Evolutionary conservation across 2,888 invertebrate genomes (phyloP), one percentile per base, ranked within the genome.

Genomic region (Mimachlamys varia): DNA sequence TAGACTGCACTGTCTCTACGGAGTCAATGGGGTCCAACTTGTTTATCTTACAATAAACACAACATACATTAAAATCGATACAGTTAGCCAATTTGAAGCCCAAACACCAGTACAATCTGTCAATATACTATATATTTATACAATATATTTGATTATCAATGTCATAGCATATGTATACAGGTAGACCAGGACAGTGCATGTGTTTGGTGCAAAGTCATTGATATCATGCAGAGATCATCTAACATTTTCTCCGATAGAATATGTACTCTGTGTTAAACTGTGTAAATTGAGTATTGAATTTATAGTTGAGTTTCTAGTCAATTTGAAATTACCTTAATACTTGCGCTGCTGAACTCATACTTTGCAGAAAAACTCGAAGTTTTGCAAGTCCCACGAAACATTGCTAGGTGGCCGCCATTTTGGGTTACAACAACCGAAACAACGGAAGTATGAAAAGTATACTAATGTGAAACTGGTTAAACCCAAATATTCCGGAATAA

Each of bases 321-420:
- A 12, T n/a, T n/a, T 89, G 33, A 53, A 89, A 53, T 5, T 93
- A 94, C 94, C 94, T 94, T 91, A 94, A 91, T 92, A 94, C 94
- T 92, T 94, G 94, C 93, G 94, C 93, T 92, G 94, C 94, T 92
- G 94, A 94, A 93, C 94, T 94, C 94, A 94, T 94, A 90, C 89
- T 94, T 93, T 92, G 90, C 92, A 91, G 93, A 93, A 92, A 93
- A 93, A 93, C 91, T 90, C 92, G 91, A 91, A 90, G 91, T 92
- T 92, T 92, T 92, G 92, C 62, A 91, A 89, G 93, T 90, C 91
- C 93, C 90, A 92, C 92, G 90, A 90, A 92, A 91, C 88, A 90
- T 91, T 92, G 92, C 92, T 93, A 94, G 93, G 93, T 94, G 88
- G 93, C 93, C 93, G 94, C 94, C 94, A 94, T 94, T 94, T 93